Base-by-base conservation (phyloP, 1,140 invertebrate species). In the Trichomalopsis sarcophagae region DNA sequence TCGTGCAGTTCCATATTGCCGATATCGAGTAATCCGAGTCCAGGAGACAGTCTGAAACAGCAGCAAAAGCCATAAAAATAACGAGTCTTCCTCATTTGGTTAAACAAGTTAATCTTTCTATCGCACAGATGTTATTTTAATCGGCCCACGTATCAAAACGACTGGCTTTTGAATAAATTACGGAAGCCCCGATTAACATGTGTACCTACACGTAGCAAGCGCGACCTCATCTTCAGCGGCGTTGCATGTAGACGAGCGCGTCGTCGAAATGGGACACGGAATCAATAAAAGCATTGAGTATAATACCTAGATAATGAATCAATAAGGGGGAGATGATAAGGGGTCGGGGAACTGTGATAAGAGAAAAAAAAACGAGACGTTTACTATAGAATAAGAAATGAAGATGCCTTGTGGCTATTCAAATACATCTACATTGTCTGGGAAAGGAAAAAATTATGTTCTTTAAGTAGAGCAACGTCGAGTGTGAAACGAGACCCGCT, bases 1-100 rank as follows among this genome's bases (percentile, higher is more conserved):
- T 68, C 76, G 82, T 80, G 10, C 88, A 82, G 36, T 87, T 86
- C 91, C 91, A 92, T 21, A 88, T 88, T 9, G 89, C 86, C 3
- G 90, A 88, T 89, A 90, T 89, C 75, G 88, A 82, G 47, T 87
- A 91, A 36, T 80, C 47, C 6, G 33, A 30, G 23, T 73, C 71
- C 47, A 77, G 75, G 23, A 81, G 7, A 62, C 47, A 81, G 62
- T 84, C 75, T 86, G 76, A 80, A 84, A 81, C 9, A 68, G 66
- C 21, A 50, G 13, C 13, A 13, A 50, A 14, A 50, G 47, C 13
- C 47, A 50, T 44, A 9, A 44, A 0, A 9, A 36, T 36, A 27
- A 44, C 40, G 40, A 44, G 40, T 44, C 7, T 44, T 9, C 10
- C 11, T 44, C 9, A 10, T 44, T 44, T 44, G 7, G 9, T 9